Evolutionary conservation across 1,140 invertebrate genomes (phyloP).

Genomic region (Drosophila repleta): DNA sequence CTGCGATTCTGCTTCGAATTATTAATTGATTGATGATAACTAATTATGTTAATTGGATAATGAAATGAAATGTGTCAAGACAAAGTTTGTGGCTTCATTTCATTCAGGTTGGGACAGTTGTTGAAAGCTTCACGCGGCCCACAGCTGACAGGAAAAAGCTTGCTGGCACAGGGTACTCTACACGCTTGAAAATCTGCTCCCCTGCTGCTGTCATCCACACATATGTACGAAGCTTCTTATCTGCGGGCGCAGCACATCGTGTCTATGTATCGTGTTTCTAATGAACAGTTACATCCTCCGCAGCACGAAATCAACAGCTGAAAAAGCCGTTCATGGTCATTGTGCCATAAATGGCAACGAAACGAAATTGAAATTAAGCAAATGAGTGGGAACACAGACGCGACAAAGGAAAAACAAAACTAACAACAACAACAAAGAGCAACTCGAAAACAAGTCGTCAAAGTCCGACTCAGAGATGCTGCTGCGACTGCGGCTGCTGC

Average conservation of each 20-base stretch:
- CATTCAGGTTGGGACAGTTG: constrained; percentile 17
- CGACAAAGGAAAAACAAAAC: constrained; percentile 40
- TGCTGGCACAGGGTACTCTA: not conserved
- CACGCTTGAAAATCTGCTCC: constrained; percentile 12
- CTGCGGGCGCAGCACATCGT: constrained; percentile 15
- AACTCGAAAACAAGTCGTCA: constrained; percentile 64
- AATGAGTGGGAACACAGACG: constrained; percentile 78
- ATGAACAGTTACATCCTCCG: constrained; percentile 76
- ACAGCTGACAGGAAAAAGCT: constrained; percentile 38
- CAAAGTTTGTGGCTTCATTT: constrained; percentile 50
- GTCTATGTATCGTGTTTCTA: constrained; percentile 54
- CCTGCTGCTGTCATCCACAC: not conserved
- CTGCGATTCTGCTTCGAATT: constrained; percentile 64
- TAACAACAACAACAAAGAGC: constrained; percentile 21
- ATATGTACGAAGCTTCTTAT: constrained; percentile 38
- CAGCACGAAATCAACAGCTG: constrained; percentile 33
- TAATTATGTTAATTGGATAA: constrained; percentile 82
- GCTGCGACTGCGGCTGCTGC: too few relatives aligned
- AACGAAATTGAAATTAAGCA: constrained; percentile 82
- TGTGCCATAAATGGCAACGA: constrained; percentile 80
- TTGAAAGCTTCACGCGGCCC: constrained; percentile 6
- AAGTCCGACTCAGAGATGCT: constrained; percentile 48
- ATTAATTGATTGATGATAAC: constrained; percentile 82
- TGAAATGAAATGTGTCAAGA: constrained; percentile 78
- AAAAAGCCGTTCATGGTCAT: constrained; percentile 74